These are phyloP conservation scores for Andricus grossulariae DNA, from an alignment of 1,140 invertebrate species.

Conservation along the genomic window DNA sequence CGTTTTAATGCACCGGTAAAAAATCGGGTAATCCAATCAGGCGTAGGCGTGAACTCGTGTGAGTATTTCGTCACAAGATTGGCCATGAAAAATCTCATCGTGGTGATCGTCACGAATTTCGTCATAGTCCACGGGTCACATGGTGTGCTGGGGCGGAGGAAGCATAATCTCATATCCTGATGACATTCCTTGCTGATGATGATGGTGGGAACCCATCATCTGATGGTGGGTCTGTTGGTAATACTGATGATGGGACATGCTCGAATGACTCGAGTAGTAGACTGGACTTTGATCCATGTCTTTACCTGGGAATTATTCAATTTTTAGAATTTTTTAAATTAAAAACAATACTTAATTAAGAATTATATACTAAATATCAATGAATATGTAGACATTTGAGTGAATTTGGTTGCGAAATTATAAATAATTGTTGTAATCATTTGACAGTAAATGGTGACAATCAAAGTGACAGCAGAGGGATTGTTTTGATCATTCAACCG, in stretches of 20 bases:
- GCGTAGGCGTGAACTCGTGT: constrained; percentile 51
- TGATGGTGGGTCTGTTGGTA: constrained; percentile 72
- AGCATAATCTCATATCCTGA: constrained; percentile 73
- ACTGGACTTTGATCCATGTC: constrained; percentile 69
- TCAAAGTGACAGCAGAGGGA: too few relatives aligned
- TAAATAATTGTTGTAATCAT: too few relatives aligned
- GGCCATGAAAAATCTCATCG: constrained; percentile 50
- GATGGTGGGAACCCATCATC: constrained; percentile 66
- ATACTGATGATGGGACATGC: constrained; percentile 71
- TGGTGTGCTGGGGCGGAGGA: constrained; percentile 70
- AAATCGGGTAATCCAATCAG: constrained; percentile 35
- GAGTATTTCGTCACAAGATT: constrained; percentile 50
- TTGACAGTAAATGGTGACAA: too few relatives aligned
- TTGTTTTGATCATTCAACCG: too few relatives aligned
- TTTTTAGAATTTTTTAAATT: background rate
- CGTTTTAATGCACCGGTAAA: constrained; percentile 34
- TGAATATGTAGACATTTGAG: too few relatives aligned
- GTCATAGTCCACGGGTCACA: constrained; percentile 69
- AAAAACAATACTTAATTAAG: background rate
- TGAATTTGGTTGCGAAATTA: too few relatives aligned
- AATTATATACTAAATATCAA: too few relatives aligned
- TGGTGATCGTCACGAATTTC: constrained; percentile 43
- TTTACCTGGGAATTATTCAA: constrained; percentile 59
- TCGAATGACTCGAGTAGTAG: constrained; percentile 71
- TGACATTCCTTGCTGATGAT: constrained; percentile 68